Conservation (phyloP, 1,140 invertebrate genomes). For the Caenorhabditis tropicalis region DNA sequence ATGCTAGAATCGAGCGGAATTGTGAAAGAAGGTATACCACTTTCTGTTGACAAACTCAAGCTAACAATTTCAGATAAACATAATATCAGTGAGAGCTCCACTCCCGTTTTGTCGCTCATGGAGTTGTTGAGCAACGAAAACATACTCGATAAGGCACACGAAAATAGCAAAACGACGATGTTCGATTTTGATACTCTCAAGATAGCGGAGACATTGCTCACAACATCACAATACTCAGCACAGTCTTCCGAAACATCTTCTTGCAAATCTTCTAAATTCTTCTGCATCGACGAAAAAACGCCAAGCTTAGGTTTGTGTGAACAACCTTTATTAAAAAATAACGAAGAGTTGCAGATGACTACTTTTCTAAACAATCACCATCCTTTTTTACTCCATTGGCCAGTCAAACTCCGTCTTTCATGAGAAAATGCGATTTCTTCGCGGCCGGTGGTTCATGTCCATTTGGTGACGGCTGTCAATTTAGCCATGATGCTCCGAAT, state of each 20-base stretch:
- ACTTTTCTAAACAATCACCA: background rate
- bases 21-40: too few relatives aligned
- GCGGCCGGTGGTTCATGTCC: constrained; percentile 31
- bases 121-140: constrained; percentile 30
- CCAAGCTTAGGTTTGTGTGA: background rate
- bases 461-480: constrained; percentile 29
- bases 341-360: background rate
- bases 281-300: background rate
- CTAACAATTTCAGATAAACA: background rate
- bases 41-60: background rate
- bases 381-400: background rate
- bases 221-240: background rate
- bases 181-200: constrained; percentile 31
- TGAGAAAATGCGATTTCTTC: constrained; percentile 39
- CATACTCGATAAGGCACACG: background rate
- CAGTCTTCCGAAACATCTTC: background rate
- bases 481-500: background rate
- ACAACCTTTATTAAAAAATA: background rate
- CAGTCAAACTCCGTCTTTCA: background rate
- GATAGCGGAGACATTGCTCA: background rate
- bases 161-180: background rate
- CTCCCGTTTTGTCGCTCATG: background rate
- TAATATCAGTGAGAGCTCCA: background rate
- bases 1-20: background rate
- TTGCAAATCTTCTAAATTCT: background rate